Base-by-base conservation (phyloP, 1,140 invertebrate species). In the Danaus melanippus region DNA sequence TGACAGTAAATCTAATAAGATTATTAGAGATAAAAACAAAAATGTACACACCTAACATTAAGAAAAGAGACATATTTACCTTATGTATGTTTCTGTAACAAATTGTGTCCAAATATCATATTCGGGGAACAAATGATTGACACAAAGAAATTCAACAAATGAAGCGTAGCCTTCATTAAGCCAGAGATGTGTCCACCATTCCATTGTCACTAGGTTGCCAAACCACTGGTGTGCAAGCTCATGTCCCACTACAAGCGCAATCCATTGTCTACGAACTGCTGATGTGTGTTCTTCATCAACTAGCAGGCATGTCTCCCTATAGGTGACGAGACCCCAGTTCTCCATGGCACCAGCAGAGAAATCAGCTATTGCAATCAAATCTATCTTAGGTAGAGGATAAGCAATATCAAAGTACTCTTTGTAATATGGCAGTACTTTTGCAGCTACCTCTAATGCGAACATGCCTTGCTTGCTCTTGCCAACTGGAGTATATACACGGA, bases 41-140 rank as follows among this genome's bases (percentile, higher is more conserved):
- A 7, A 32, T 32, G 2, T 4, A 32, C 21, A 32, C 21, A 32
- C 21, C 2, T 32, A 32, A 32, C 21, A 44, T 17, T 7, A 60
- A 44, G 11, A 56, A 45, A 43, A 32, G 42, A 8, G 15, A 15
- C 1, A 15, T 39, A 12, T n/a, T 51, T 72, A 88, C 87, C 86
- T 87, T 44, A 91, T 95, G 71, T 92, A 95, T 46, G 91, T 94
- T 66, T 96, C 93, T 0, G 93, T 95, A 0, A 96, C 93, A 86
- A 97, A 97, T 83, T 97, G 94, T 9, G 94, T 95, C 95, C 96
- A 97, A 74, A 97, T 97, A 72, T 97, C 93, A 88, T 96, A 97
- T 66, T 97, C 93, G 0, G 96, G 95, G 75, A 97, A 97, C 8
- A 97, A 84, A 84, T 94, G 91, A 68, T 94, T 93, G 9, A 95